Evolutionary conservation across 2,888 invertebrate species (phyloP).

Genomic region (Lasioglossum calceatum): DNA sequence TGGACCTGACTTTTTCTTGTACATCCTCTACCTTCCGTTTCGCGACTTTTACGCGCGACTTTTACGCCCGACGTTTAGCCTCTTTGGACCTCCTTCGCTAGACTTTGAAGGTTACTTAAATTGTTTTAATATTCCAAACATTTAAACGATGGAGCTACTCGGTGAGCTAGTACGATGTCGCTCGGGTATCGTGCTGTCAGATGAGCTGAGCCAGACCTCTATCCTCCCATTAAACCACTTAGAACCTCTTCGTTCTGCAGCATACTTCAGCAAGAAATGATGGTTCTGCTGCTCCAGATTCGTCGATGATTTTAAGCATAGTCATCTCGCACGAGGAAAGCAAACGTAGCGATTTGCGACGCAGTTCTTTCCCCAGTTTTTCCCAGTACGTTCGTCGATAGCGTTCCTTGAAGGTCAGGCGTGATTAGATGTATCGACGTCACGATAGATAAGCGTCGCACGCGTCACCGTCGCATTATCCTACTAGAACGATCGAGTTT

Average conservation of each 20-base stretch:
- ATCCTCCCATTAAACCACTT: too few relatives aligned
- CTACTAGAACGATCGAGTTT: constrained; percentile 19
- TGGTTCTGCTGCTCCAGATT: too few relatives aligned
- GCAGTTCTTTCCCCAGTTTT: constrained; percentile 6
- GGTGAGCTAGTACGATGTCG: neutral
- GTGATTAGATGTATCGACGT: neutral
- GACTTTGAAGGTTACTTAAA: neutral
- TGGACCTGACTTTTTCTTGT: neutral
- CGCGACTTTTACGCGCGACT: neutral
- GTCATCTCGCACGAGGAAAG: neutral
- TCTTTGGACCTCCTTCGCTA: neutral
- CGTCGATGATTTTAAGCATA: neutral
- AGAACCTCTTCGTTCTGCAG: neutral
- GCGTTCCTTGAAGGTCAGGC: neutral
- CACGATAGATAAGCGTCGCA: neutral
- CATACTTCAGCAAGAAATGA: neutral
- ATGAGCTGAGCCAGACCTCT: too few relatives aligned
- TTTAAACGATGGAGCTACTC: too few relatives aligned
- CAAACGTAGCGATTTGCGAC: neutral
- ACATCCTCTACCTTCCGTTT: neutral
- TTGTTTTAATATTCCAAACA: neutral
- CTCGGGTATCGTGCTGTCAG: neutral
- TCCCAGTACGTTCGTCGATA: neutral
- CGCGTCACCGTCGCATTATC: neutral
- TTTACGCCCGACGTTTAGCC: neutral